Base-by-base conservation (phyloP, 2,888 invertebrate species). In the Perizoma affinitatum region DNA sequence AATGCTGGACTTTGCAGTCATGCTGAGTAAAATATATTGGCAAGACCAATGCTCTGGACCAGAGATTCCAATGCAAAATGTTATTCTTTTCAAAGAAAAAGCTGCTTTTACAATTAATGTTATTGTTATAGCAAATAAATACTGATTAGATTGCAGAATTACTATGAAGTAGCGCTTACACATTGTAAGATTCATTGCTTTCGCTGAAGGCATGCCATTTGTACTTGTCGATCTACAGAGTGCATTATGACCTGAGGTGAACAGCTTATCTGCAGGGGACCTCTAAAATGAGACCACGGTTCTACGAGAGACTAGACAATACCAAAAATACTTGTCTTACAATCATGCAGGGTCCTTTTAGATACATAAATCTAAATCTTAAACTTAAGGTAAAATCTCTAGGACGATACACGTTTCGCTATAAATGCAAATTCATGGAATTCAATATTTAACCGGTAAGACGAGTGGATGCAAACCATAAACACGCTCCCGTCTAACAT, bases 371-470 rank as follows among this genome's bases (percentile, higher is more conserved):
- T 82, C 86, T 90, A 86, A 85, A 88, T 83, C 88, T 89, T 88
- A 90, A 88, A 87, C 85, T 87, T 83, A 87, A 86, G 86, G 87
- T 88, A 88, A 87, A 90, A 90, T 90, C 89, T 91, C 88, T 90
- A 91, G 88, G 86, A 90, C 90, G 85, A 89, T 86, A 90, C 83
- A 88, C 88, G 88, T 88, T 89, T 90, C 88, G 86, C 85, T 89
- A 90, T 90, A 91, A 91, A 92, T 92, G 92, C 92, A 92, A 91
- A 91, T 92, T 92, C 91, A 91, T 90, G 91, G 91, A 92, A 92
- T 92, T 91, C 90, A 91, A 90, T 86, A 88, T 85, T 34, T 79
- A 85, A 79, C 72, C 76, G 76, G 81, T 88, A 90, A 90, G 89
- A 81, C 86, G 75, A 64, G 68, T 69, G 65, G 70, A 72, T 59